Conservation (phyloP, 2,888 invertebrate species). For the Cynaeus angustus region DNA sequence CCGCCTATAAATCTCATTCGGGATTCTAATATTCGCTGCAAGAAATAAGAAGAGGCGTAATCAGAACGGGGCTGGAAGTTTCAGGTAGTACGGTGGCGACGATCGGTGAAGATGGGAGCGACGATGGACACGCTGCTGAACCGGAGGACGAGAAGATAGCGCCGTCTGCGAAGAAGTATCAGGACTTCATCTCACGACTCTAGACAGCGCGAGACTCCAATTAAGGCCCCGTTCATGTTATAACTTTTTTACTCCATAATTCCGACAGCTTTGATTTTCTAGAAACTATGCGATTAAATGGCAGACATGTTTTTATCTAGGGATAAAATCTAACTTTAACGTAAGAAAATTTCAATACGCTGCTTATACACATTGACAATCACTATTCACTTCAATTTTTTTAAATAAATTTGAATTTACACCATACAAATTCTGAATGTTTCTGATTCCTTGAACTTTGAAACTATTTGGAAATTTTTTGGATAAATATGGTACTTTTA, state of each 20-base stretch:
- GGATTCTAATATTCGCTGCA: slow-evolving; percentile 69
- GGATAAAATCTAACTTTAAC: too few relatives aligned
- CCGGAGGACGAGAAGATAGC: slow-evolving; percentile 46
- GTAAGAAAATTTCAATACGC: too few relatives aligned
- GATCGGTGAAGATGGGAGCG: slow-evolving; percentile 46
- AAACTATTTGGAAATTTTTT: too few relatives aligned
- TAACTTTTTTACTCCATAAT: slow-evolving; percentile 41
- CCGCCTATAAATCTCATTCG: slow-evolving; percentile 70
- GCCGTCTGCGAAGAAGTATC: slow-evolving; percentile 47
- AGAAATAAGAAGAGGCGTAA: slow-evolving; percentile 55
- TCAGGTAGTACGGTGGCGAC: slow-evolving; percentile 44
- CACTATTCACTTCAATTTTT: too few relatives aligned
- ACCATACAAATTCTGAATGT: too few relatives aligned
- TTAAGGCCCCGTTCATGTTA: slow-evolving; percentile 43
- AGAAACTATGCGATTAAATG: slow-evolving; percentile 3
- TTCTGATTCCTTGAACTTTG: too few relatives aligned
- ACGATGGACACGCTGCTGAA: slow-evolving; percentile 52
- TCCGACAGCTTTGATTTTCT: slow-evolving; percentile 27
- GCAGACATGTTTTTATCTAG: background rate
- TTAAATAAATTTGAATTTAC: too few relatives aligned
- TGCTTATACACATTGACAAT: too few relatives aligned
- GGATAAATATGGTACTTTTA: too few relatives aligned
- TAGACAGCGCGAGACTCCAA: slow-evolving; percentile 42
- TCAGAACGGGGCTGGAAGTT: slow-evolving; percentile 42
- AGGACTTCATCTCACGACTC: slow-evolving; percentile 50